Conservation (phyloP, 2,888 invertebrate species). For the Caenorhabditis sp. region DNA sequence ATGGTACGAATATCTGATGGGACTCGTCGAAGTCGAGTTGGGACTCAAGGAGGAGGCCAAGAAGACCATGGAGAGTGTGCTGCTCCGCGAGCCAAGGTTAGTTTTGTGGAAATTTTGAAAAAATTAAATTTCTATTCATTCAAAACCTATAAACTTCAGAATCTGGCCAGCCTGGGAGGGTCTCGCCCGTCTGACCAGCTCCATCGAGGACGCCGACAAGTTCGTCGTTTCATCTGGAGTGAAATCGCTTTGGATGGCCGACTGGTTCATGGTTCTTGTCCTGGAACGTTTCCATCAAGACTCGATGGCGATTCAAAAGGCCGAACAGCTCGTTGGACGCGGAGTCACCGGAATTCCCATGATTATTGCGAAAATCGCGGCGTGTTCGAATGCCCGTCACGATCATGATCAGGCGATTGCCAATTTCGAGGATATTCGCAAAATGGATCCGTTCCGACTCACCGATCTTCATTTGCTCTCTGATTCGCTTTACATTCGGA, state of each 20-base stretch:
- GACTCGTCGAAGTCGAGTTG: conserved; percentile 57
- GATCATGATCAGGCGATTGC: conserved; percentile 77
- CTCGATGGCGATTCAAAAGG: conserved; percentile 88
- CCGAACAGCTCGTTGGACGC: conserved; percentile 88
- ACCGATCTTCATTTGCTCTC: conserved; percentile 98
- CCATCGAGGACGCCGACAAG: conserved; percentile 61
- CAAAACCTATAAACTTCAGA: too few relatives aligned
- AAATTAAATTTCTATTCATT: too few relatives aligned
- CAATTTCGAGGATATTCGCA: conserved; percentile 89
- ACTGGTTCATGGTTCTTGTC: conserved; percentile 67
- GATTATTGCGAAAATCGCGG: conserved; percentile 93
- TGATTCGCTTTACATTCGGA: conserved; percentile 92
- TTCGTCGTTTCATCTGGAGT: neutral
- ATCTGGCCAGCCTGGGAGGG: conserved; percentile 98
- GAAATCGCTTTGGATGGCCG: conserved; percentile 65
- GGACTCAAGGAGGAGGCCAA: conserved; percentile 56
- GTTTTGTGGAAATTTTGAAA: neutral
- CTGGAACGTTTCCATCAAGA: conserved; percentile 65
- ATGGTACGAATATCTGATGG: conserved; percentile 58
- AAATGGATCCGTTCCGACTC: conserved; percentile 91
- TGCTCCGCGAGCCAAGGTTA: conserved; percentile 66
- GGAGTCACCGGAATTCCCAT: conserved; percentile 94
- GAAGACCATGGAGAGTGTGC: conserved; percentile 48
- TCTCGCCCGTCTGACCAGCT: conserved; percentile 89
- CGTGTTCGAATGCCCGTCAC: conserved; percentile 83